phyloP scores from a whole-genome alignment of 1,140 invertebrate species.

The Plutomurus gul region DNA sequence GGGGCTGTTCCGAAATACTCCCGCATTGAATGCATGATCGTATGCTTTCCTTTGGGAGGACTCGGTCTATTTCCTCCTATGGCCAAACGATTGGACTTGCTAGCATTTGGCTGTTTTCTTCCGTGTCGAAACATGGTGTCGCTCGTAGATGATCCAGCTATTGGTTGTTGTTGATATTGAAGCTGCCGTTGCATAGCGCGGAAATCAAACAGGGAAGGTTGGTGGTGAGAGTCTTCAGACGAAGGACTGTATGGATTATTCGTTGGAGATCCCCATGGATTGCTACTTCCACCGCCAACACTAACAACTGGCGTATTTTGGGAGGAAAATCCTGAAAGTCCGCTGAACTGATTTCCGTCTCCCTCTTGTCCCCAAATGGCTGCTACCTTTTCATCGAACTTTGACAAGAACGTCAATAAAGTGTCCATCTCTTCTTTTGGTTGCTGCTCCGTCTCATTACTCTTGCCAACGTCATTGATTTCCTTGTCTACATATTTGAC shows the following conservation, averaged over 20 bases:
- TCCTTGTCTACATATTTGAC: background rate
- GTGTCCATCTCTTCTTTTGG: conserved; percentile 49
- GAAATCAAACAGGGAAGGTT: conserved; percentile 9
- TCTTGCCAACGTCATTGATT: background rate
- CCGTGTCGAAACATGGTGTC: background rate
- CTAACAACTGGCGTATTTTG: background rate
- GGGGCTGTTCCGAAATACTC: conserved; percentile 43
- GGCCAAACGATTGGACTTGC: background rate
- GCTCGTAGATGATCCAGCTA: background rate
- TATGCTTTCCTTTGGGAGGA: conserved; percentile 39
- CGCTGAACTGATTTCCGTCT: background rate
- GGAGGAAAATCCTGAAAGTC: background rate
- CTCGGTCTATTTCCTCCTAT: background rate
- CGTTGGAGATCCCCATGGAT: conserved; percentile 6
- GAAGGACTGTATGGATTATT: background rate
- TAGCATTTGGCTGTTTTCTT: background rate
- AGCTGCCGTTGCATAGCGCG: conserved; percentile 13
- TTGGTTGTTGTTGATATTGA: background rate
- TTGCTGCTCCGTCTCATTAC: background rate
- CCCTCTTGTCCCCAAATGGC: conserved; percentile 48
- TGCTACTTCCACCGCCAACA: background rate
- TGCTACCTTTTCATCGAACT: conserved; percentile 52
- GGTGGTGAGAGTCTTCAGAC: background rate
- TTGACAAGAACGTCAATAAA: conserved; percentile 48
- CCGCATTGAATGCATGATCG: conserved; percentile 47